Evolutionary conservation across 2,797 vertebrate species (phyloP).

Genomic region (Pipistrellus kuhlii): DNA sequence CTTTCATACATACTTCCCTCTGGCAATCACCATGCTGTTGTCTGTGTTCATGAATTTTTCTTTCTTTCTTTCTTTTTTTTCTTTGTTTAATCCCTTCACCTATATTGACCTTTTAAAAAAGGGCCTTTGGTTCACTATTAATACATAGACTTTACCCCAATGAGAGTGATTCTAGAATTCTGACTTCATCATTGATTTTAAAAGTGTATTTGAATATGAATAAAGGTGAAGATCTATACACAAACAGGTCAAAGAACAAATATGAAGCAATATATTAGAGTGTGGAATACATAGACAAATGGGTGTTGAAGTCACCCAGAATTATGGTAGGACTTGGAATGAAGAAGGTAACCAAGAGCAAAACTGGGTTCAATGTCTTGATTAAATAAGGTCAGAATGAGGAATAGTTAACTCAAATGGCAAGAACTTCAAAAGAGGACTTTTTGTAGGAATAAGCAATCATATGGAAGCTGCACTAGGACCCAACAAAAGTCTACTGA

Average conservation of each 20-base stretch:
- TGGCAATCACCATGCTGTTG: not conserved
- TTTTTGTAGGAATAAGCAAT: not conserved
- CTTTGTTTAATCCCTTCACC: not conserved
- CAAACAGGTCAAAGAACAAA: not conserved
- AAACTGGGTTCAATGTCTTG: not conserved
- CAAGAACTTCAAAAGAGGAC: not conserved
- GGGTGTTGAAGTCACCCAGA: not conserved
- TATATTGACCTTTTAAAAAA: not conserved
- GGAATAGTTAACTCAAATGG: not conserved
- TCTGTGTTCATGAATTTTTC: not conserved
- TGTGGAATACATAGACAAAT: not conserved
- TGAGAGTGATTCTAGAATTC: not conserved
- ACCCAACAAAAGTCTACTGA: not conserved
- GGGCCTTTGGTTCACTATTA: not conserved
- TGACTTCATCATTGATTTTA: not conserved
- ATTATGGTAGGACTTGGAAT: not conserved
- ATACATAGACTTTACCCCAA: not conserved
- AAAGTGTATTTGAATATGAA: not conserved
- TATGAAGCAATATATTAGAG: not conserved
- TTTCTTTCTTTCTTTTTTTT: not conserved
- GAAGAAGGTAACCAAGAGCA: not conserved
- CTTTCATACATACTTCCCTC: not conserved
- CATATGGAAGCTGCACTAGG: not conserved
- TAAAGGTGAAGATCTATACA: not conserved
- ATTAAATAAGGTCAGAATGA: not conserved